These are phyloP conservation scores for Centropristis striata DNA, from an alignment of 2,113 vertebrate species.

Conservation along the genomic window DNA sequence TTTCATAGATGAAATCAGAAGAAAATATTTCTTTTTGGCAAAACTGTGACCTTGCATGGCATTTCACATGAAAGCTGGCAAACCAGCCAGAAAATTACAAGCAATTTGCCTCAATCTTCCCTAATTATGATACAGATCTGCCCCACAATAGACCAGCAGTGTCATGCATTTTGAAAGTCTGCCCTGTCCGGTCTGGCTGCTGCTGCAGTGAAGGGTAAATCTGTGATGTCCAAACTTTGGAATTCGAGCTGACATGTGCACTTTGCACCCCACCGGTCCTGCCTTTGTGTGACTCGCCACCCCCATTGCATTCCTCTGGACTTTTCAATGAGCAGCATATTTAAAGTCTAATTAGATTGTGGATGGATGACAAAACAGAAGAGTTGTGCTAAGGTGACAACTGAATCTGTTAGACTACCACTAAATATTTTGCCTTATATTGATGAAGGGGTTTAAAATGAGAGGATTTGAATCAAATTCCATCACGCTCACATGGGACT, in stretches of 20 bases:
- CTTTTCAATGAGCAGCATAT: constrained; percentile 59
- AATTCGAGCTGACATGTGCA: constrained; percentile 78
- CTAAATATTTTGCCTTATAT: constrained; percentile 21
- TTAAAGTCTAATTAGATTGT: constrained; percentile 69
- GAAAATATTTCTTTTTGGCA: constrained; percentile 10
- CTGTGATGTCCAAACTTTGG: constrained; percentile 78
- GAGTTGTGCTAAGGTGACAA: constrained; percentile 34
- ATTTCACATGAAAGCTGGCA: constrained; percentile 74
- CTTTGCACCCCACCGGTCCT: constrained; percentile 68
- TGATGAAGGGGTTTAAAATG: constrained; percentile 31
- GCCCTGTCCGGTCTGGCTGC: constrained; percentile 53
- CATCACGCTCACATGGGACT: constrained; percentile 17
- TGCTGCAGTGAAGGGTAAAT: constrained; percentile 42
- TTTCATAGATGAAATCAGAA: neutral
- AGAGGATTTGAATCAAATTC: constrained; percentile 50
- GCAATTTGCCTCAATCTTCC: constrained; percentile 78
- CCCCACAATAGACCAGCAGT: constrained; percentile 65
- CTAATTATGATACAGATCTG: constrained; percentile 82
- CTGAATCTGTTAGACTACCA: constrained; percentile 14
- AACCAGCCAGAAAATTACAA: constrained; percentile 76
- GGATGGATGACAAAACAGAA: constrained; percentile 62
- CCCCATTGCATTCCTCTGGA: constrained; percentile 63
- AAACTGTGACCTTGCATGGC: constrained; percentile 54
- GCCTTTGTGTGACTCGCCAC: constrained; percentile 60
- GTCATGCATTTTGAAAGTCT: constrained; percentile 66